Evolutionary conservation across 2,797 vertebrate species (phyloP).

Genomic region (Anolis apletophallus): DNA sequence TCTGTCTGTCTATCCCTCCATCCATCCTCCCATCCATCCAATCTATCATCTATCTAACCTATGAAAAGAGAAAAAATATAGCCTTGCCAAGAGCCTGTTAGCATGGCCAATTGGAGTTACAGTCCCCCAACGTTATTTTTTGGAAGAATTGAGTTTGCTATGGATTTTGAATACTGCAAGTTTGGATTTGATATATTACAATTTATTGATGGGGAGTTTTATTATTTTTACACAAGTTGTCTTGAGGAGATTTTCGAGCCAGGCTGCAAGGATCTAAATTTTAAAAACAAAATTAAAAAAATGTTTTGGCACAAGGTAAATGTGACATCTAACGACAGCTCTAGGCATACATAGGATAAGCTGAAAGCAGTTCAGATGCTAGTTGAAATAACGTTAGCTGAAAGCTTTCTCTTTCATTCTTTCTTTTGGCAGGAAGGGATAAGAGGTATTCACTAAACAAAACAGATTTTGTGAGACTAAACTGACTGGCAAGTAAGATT

Average conservation of each 20-base stretch:
- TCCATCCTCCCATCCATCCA: too few relatives aligned
- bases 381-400: background rate
- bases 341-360: background rate
- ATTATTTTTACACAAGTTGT: background rate
- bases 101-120: too few relatives aligned
- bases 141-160: background rate
- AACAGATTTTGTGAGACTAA: background rate
- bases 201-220: background rate
- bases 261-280: background rate
- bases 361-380: background rate
- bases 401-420: constrained; percentile 1
- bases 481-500: constrained; percentile 1
- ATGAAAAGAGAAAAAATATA: too few relatives aligned
- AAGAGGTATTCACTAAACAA: constrained; percentile 4
- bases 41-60: too few relatives aligned
- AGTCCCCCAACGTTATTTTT: too few relatives aligned
- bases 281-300: background rate
- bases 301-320: background rate
- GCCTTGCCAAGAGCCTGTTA: too few relatives aligned
- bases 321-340: background rate
- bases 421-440: background rate
- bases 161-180: background rate
- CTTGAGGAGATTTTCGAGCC: background rate
- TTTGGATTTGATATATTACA: background rate
- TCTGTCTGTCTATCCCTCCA: background rate